Conservation (phyloP, 37 sponge, comb jelly and placozoan genomes). For the Mnemiopsis leidyi region DNA sequence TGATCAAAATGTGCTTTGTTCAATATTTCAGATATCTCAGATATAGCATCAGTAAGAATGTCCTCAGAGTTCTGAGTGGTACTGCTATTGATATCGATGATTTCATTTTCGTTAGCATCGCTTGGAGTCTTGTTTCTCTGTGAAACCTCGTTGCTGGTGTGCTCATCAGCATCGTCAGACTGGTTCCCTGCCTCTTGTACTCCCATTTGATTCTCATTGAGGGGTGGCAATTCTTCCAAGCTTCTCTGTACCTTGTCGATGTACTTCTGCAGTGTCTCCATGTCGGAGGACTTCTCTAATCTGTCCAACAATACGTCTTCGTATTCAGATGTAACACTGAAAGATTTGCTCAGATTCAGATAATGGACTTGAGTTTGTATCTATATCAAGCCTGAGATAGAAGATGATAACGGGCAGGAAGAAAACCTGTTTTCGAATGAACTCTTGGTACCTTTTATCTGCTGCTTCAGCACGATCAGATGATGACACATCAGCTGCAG, state of each 20-base stretch:
- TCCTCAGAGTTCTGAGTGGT: neutral
- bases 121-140: neutral
- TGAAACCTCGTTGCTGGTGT: neutral
- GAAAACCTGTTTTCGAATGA: no score
- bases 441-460: no score
- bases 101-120: neutral
- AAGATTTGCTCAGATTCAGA: no score
- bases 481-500: no score
- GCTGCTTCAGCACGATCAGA: no score
- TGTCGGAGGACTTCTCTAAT: constrained; percentile 1
- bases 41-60: neutral
- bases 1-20: neutral
- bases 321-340: neutral
- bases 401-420: no score
- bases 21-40: constrained; percentile 8
- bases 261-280: constrained; percentile 29
- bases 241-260: constrained; percentile 26
- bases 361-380: no score
- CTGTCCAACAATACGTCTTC: neutral
- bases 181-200: neutral
- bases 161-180: neutral
- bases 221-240: neutral
- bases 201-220: neutral
- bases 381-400: no score
- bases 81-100: neutral